Evolutionary conservation across 2,113 vertebrate species (phyloP).

Genomic region (Phoenicopterus ruber): DNA sequence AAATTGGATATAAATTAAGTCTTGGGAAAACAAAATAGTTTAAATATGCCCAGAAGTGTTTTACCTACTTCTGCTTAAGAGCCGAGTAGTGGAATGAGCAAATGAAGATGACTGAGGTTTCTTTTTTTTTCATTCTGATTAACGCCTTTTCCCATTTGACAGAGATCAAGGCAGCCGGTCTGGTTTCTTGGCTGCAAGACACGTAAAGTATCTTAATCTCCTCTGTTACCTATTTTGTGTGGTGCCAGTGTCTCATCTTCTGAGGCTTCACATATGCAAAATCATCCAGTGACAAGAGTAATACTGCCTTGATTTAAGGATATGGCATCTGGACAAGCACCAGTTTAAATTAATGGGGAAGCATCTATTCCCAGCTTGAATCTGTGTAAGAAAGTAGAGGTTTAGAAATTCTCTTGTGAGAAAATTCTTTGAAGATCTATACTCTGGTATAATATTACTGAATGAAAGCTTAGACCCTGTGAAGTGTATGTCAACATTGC

Average conservation of each 20-base stretch:
- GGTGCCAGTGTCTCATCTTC: neutral
- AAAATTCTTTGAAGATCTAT: constrained; percentile 44
- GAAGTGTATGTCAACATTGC: neutral
- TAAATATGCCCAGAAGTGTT: neutral
- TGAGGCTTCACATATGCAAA: neutral
- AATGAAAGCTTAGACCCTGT: constrained; percentile 1
- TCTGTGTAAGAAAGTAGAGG: neutral
- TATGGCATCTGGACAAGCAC: neutral
- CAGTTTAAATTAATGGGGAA: neutral
- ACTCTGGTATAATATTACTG: neutral
- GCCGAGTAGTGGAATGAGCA: neutral
- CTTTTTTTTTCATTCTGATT: neutral
- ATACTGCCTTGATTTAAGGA: neutral
- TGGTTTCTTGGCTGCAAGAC: neutral
- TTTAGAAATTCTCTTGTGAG: constrained; percentile 26
- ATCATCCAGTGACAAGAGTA: neutral
- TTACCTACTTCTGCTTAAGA: neutral
- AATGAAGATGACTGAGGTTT: neutral
- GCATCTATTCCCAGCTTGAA: neutral
- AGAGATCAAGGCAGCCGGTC: neutral
- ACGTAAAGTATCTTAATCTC: neutral
- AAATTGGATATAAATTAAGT: neutral
- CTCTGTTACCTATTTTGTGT: neutral
- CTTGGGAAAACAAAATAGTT: neutral
- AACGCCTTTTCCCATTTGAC: neutral